Conservation (phyloP, 2,113 vertebrate genomes). For the Heliornis fulica region DNA sequence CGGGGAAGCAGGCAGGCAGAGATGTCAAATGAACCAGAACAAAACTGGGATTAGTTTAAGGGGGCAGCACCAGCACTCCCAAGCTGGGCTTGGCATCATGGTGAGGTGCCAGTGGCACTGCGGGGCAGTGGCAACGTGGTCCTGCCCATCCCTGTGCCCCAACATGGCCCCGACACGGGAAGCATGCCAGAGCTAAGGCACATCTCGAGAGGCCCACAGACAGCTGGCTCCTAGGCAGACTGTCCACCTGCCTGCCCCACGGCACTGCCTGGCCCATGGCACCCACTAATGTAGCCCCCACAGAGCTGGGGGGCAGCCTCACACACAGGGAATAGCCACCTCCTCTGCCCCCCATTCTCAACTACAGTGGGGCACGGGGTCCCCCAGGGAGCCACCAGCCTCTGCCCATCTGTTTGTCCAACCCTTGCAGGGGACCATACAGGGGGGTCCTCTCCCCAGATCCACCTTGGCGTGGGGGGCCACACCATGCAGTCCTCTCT, state of each 20-base stretch:
- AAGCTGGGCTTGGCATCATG: no score
- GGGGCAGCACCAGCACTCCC: neutral
- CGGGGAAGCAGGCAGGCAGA: neutral
- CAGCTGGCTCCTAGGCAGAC: neutral
- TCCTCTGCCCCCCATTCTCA: neutral
- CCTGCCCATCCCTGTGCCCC: neutral
- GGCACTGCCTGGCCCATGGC: neutral
- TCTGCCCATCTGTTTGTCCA: neutral
- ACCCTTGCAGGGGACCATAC: accelerated
- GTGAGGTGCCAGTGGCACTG: accelerated
- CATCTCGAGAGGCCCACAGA: neutral
- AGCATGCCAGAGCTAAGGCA: neutral
- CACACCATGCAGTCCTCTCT: neutral
- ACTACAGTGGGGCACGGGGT: neutral
- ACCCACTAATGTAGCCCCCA: neutral
- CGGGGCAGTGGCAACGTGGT: accelerated
- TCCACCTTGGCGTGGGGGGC: no score
- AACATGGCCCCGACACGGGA: neutral
- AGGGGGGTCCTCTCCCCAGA: neutral
- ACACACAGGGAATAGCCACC: neutral
- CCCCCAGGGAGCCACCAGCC: neutral
- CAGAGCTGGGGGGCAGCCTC: accelerated
- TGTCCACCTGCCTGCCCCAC: neutral
- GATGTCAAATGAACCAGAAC: neutral
- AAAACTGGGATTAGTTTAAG: neutral